Base-by-base conservation (phyloP, 1,140 invertebrate genomes). In the Plectus sambesii region DNA sequence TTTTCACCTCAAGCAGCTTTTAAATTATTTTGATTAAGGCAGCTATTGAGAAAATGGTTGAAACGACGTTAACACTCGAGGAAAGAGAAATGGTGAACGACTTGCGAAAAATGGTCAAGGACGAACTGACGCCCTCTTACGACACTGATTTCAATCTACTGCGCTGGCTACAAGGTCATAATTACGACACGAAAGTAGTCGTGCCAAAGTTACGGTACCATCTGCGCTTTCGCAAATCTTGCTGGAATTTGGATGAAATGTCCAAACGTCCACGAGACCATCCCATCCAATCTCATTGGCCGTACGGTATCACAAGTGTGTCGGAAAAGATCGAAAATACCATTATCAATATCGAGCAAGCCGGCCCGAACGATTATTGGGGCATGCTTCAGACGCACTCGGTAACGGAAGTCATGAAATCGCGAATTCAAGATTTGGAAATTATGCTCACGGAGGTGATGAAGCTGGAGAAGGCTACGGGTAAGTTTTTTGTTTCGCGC, bases 331-430 rank as follows among this genome's bases (percentile, higher is more conserved):
- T 62, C 15, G 55, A 58, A 5, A 63, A 63, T 42, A 49, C 53
- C 5, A 56, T 63, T 25, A 62, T 63, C 2, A 64, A 63, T 30
- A 56, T 63, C 46, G 61, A 63, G 43, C 61, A 63, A 47, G 59
- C 49, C 17, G 60, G 60, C n/a, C 37, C 48, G 37, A 63, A 50
- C 8, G 61, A 63, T 25, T 63, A 62, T 38, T 29, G 26, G 20
- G 62, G 61, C 27, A 63, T 63, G 61, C 42, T 58, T 36, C 47
- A 58, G 19, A 57, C 46, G 2, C 50, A 44, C 36, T 63, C 59
- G 0, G 56, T 63, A 17, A 46, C 48, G n/a, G 55, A 65, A 25
- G 58, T 63, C 2, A 58, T 63, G 58, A 49, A 51, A 29, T 61
- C 61, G 2, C 38, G 61, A 25, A 49, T 48, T 9, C 43, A 48